Evolutionary conservation across 2,113 vertebrate genomes (phyloP).

Genomic region (Phyllostomus hastatus): DNA sequence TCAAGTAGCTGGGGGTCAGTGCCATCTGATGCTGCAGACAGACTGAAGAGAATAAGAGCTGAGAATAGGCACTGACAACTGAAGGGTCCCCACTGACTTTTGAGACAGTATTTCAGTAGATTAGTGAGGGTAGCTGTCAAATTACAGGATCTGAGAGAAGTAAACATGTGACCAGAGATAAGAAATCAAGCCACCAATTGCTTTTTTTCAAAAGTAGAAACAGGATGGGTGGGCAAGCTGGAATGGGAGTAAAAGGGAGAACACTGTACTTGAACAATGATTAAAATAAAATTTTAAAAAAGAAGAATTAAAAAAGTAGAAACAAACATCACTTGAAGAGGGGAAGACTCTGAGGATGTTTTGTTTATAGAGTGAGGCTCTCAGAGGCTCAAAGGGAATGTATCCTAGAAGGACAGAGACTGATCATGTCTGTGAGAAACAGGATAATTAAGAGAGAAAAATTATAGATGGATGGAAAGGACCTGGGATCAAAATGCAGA

Average conservation of each 20-base stretch:
- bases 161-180: neutral
- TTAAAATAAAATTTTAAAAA: too few relatives aligned
- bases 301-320: neutral
- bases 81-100: neutral
- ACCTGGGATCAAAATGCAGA: neutral
- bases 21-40: neutral
- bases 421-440: neutral
- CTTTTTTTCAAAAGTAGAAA: neutral
- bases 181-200: neutral
- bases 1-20: neutral
- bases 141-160: neutral
- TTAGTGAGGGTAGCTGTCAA: neutral
- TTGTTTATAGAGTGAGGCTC: neutral
- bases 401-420: neutral
- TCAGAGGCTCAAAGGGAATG: neutral
- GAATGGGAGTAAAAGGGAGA: too few relatives aligned
- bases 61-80: rapidly evolving
- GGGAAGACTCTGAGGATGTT: neutral
- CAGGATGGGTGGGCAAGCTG: neutral
- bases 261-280: too few relatives aligned
- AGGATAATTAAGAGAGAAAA: neutral
- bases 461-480: neutral
- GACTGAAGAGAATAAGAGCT: rapidly evolving
- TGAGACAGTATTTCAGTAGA: neutral
- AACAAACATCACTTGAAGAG: neutral